Evolutionary conservation across 1,140 invertebrate species (phyloP), one percentile per base, ranked within the genome.

Genomic region (Drosophila repletoides): DNA sequence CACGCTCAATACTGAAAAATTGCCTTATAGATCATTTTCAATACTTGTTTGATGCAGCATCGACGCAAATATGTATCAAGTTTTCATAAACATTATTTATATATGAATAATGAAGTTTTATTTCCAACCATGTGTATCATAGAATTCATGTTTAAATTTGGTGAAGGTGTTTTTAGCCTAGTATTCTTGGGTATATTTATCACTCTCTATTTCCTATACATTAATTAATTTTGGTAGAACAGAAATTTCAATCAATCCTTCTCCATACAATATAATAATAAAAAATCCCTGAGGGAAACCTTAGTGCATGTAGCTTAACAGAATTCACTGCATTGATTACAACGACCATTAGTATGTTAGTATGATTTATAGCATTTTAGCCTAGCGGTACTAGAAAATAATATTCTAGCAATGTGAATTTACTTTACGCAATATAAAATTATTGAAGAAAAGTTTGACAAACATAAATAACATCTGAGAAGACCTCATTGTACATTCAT

Each of bases 151-250:
- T 29, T 58, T 5, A 10, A 40, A 41, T 49, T 40, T 12, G 63
- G 63, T 66, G 46, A 66, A 28, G 45, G 63, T 14, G 21, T 26
- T 40, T 40, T 48, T 12, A 24, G 7, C 21, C 15, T 51, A 22
- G 38, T 43, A 43, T 28, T 29, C 21, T 58, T 48, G 24, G 24
- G 19, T 58, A 17, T 58, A 33, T 12, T 38, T 56, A 29, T 64
- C 21, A 36, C 21, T 55, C 17, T 48, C 19, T 31, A 15, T 58
- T 24, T 45, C 10, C 14, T 26, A 38, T 17, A 21, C 34, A 15
- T 10, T 10, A 10, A 28, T 1, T 31, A 2, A 14, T 12, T 34
- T 51, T 10, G 2, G 9, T 4, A 31, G 17, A 22, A 14, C 19
- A 14, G 7, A 34, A 12, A 14, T 34, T 14, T 29, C 3, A 29